These are phyloP conservation scores for Gobio occitaniae DNA, from an alignment of 2,797 vertebrate species.

Conservation along the genomic window DNA sequence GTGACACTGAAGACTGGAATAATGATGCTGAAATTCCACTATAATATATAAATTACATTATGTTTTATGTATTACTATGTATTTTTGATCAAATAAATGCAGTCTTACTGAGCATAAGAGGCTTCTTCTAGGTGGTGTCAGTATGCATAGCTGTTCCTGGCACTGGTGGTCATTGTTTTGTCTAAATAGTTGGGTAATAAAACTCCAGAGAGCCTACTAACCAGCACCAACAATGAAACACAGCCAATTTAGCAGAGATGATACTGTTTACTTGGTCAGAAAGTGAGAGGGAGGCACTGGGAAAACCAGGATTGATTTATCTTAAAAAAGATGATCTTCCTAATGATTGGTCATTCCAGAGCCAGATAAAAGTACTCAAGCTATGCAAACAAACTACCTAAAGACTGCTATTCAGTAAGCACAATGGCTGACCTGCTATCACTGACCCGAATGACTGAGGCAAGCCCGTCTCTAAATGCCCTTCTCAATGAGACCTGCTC, in stretches of 20 bases:
- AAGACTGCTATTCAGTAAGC: not conserved
- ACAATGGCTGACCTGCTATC: constrained; percentile 3
- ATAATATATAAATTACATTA: not conserved
- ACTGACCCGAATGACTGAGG: constrained; percentile 8
- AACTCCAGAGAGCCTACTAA: constrained; percentile 9
- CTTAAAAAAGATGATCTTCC: not conserved
- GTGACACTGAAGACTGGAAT: not conserved
- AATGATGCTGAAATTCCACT: too few relatives aligned
- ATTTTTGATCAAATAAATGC: not conserved
- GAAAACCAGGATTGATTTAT: not conserved
- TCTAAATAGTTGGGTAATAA: constrained; percentile 15
- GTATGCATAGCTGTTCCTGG: not conserved
- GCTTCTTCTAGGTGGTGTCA: not conserved
- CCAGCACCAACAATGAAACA: constrained; percentile 31
- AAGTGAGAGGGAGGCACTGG: not conserved
- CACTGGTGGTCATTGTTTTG: not conserved
- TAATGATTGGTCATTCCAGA: constrained; percentile 6
- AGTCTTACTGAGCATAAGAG: not conserved
- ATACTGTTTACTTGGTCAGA: not conserved
- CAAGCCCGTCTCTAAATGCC: not conserved
- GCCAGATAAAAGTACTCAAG: constrained; percentile 13
- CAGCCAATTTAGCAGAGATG: constrained; percentile 43
- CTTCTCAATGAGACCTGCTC: constrained; percentile 6
- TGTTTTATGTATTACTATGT: too few relatives aligned
- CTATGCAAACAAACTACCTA: not conserved